Evolutionary conservation across 37 sponge, comb jelly and placozoan species (phyloP), one percentile per base, ranked within the genome.

Genomic region (Hormiphora californensis): DNA sequence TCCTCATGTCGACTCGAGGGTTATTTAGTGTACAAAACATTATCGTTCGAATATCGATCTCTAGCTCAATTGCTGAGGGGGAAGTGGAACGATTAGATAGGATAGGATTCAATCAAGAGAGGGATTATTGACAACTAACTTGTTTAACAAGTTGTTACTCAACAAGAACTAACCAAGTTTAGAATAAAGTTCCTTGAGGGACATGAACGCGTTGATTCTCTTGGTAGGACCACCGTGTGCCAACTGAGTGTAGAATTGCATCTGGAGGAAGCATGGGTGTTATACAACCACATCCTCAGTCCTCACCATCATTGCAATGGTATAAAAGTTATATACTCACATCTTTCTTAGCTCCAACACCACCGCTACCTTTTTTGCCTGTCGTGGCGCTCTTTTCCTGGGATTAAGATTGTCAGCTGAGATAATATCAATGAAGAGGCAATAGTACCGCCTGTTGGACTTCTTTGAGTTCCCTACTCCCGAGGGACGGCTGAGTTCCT

Each of bases 11-110:
- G 7, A 73, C 43, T 28, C 43, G 40, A n/a, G 81, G 81, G 35
- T 43, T 73, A 46, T 73, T 73, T 4, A 73, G 81, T 2, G 81
- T 73, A 30, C 81, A 73, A 30, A 73, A 73, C 81, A 73, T 73
- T 21, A 73, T 73, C 1, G 7, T 73, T 28, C 81, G 35, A 9
- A 73, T 73, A 46, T 73, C 81, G 7, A 73, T 73, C 44, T 73
- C 46, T 28, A 73, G 81, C 46, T 73, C 81, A 19, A 40, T 27
- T 11, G 81, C 81, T 73, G 81, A 4, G 59, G 21, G 59, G 25
- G 59, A 12, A 30, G 21, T 46, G 51, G 51, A 12, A 46, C 11
- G 51, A 46, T 46, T 46, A 12, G 12, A 12, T 8, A 12, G 51
- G 8, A 17, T 8, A 46, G 51, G 51, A 46, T 46, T 46, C 11